phyloP scores from a whole-genome alignment of 2,113 vertebrate species.

The Miniopterus natalensis region DNA sequence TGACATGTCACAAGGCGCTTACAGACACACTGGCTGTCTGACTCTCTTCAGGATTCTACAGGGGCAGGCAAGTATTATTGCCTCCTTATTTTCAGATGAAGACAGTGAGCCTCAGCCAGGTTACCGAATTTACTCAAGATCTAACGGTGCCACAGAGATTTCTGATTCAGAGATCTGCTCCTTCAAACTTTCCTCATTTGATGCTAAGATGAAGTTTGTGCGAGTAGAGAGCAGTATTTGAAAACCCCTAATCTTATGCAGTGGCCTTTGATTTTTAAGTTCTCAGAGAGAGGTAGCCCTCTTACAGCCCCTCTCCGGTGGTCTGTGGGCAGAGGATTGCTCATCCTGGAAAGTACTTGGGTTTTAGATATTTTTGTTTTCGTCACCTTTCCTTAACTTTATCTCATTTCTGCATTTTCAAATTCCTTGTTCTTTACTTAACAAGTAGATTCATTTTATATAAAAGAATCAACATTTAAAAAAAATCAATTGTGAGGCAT shows the following conservation, averaged over 20 bases:
- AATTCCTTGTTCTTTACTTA: neutral
- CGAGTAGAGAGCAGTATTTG: neutral
- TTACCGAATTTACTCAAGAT: neutral
- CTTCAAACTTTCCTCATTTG: neutral
- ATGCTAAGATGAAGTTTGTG: neutral
- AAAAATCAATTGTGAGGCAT: neutral
- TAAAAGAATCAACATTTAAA: neutral
- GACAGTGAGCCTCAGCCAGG: neutral
- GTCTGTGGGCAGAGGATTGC: neutral
- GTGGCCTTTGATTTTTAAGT: neutral
- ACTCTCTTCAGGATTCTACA: neutral
- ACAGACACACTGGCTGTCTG: neutral
- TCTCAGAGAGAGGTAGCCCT: neutral
- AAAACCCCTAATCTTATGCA: neutral
- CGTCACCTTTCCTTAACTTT: neutral
- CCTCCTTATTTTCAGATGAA: neutral
- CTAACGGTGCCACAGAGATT: neutral
- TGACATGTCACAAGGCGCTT: neutral
- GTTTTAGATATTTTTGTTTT: neutral
- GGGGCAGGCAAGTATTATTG: neutral
- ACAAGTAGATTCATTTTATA: neutral
- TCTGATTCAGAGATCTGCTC: neutral
- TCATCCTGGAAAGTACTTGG: neutral
- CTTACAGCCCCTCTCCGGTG: rapidly evolving
- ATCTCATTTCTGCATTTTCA: neutral